Base-by-base conservation (phyloP, 2,888 invertebrate species). In the Acronicta aceris region DNA sequence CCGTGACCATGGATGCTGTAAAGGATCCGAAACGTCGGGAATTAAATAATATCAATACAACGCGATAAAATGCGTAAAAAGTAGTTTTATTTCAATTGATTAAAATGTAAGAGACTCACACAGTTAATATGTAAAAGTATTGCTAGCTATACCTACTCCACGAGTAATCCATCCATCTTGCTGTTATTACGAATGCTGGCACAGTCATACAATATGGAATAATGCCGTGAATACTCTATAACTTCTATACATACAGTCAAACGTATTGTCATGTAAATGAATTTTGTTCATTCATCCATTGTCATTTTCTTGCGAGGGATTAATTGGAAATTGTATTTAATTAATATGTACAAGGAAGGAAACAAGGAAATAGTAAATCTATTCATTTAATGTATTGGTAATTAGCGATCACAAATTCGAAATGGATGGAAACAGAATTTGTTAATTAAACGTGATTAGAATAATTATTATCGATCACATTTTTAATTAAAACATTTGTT, bases 281-380 rank as follows among this genome's bases (percentile, higher is more conserved):
- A 27, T 57, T 65, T 63, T 53, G 50, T 48, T 53, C 46, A 63
- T 71, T 48, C 59, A 60, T 40, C 21, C 16, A 65, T 59, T 27
- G 47, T 57, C 45, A 69, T 65, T 70, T 60, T 58, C 60, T 55
- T 54, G 38, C 21, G 12, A 50, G 40, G 48, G 25, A 62, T 63
- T 65, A 72, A 76, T 77, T 75, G 56, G 46, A 70, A 60, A 64
- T 57, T 51, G 17, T 43, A 42, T 59, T 53, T 30, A 75, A 59
- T 68, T 67, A 57, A 62, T 49, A 59, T 71, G 57, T 59, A 69
- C 65, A 33, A n/a, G n/a, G n/a, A 40, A 54, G 42, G 59, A 59
- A 55, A 46, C 51, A 21, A 46, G 63, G 71, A 59, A 66, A 76
- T 66, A 63, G 58, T 69, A 47, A 55, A 73, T 71, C 5, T 7